Base-by-base conservation (phyloP, 2,113 vertebrate genomes). In the Riparia riparia region DNA sequence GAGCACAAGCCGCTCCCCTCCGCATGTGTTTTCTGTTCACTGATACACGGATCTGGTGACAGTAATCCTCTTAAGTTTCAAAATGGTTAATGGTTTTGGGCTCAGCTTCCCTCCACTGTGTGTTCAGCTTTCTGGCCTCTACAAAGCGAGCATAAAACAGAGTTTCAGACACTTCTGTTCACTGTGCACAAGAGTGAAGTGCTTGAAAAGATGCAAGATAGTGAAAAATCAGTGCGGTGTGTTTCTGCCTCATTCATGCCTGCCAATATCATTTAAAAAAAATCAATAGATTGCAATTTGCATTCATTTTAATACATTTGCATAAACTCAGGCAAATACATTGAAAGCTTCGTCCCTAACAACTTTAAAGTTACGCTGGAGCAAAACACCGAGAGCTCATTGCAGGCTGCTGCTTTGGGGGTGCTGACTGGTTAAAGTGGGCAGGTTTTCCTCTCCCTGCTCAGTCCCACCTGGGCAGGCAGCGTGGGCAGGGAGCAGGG, bases 281-380 rank as follows among this genome's bases (percentile, higher is more conserved):
- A 96, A 96, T 89, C 93, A 96, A 97, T 97, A 96, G 96, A 97
- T 97, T 97, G 95, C 96, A 97, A 97, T 97, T 97, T 95, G 96
- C 96, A 97, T 97, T 96, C 81, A 96, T 96, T 95, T 95, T 90
- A 94, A 97, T 97, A 96, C 34, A 96, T 97, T 96, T 97, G 85
- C 96, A 97, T 97, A 92, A 95, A 71, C 70, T 10, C 69, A 68
- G 79, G 69, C 79, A 95, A 83, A 95, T 87, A 90, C 80, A 83
- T 92, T 80, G 70, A 87, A 78, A 83, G 82, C 96, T 95, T 95
- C 73, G 71, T 93, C 88, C 92, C 76, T 74, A 95, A 66, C 82
- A 90, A 37, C 61, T 94, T 81, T 81, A 51, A 93, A 97, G 80
- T 95, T 95, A 53, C 14, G 44, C 73, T 87, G 78, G 81, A 94